A percentile compares a stretch with the other conserved stretches of the same genome.
phyloP scores from a whole-genome alignment of 1,140 invertebrate species.

The Rhagoletis zephyria region DNA sequence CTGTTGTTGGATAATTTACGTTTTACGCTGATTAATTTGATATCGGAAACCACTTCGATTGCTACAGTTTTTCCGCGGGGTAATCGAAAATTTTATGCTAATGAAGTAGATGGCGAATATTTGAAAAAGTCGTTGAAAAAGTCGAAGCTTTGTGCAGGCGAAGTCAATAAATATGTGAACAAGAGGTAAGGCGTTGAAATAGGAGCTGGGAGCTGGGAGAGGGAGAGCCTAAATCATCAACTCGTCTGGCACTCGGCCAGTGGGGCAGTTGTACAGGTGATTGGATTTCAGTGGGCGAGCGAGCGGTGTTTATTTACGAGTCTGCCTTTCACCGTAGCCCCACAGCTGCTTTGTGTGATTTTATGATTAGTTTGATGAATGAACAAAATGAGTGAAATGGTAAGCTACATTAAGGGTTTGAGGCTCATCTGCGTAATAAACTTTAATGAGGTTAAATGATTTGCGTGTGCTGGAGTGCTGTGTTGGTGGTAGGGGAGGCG shows the following conservation, averaged over 20 bases:
- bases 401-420: background rate
- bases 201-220: background rate
- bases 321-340: background rate
- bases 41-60: background rate
- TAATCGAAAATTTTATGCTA: slow-evolving; percentile 35
- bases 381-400: background rate
- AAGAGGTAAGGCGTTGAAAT: background rate
- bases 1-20: slow-evolving; percentile 4
- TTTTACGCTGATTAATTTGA: slow-evolving; percentile 56
- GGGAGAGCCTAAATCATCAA: background rate
- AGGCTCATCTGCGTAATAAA: background rate
- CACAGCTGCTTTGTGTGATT: background rate
- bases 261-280: slow-evolving; percentile 29
- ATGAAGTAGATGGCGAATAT: background rate
- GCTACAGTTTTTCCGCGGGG: background rate
- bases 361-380: background rate
- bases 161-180: slow-evolving; percentile 13
- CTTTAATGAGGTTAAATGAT: slow-evolving; percentile 36
- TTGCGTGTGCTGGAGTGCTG: background rate
- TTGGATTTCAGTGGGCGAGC: background rate
- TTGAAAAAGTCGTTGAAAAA: background rate
- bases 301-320: slow-evolving; percentile 6
- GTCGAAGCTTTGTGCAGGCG: background rate
- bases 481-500: background rate
- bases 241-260: slow-evolving; percentile 13